These are phyloP conservation scores for Rostratula benghalensis DNA, from an alignment of 2,113 vertebrate genomes.

Conservation along the genomic window DNA sequence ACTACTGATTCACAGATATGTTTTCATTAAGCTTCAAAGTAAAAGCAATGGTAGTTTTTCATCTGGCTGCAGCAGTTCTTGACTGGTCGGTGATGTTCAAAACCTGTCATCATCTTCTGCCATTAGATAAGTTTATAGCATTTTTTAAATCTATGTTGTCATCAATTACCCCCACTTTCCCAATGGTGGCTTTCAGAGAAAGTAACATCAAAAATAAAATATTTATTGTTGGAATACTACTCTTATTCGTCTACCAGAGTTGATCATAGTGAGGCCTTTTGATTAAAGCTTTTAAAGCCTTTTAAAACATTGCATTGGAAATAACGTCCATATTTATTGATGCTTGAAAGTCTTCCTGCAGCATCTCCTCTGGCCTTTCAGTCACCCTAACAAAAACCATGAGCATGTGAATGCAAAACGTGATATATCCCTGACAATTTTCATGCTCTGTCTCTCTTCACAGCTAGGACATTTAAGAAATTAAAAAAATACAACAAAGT, in stretches of 20 bases:
- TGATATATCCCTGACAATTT: neutral
- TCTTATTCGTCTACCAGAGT: neutral
- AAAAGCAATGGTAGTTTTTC: neutral
- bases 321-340: neutral
- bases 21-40: neutral
- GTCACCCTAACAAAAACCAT: neutral
- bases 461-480: conserved; percentile 6
- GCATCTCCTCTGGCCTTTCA: neutral
- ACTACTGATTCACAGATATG: neutral
- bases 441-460: conserved; percentile 26
- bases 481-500: conserved; percentile 2
- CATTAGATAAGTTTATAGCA: neutral
- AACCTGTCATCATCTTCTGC: neutral
- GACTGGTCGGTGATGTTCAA: neutral
- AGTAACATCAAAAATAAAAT: neutral
- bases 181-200: neutral
- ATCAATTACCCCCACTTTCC: neutral
- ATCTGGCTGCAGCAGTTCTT: neutral
- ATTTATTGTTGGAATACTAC: neutral
- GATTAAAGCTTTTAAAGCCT: neutral
- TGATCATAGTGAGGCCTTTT: neutral
- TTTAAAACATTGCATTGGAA: neutral
- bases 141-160: neutral
- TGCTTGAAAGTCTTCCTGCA: neutral
- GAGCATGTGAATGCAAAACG: neutral